Percentiles rank a stretch among this genome's conserved stretches.
Conservation (phyloP, 2,888 invertebrate species). For the Marronus borbonicus region DNA sequence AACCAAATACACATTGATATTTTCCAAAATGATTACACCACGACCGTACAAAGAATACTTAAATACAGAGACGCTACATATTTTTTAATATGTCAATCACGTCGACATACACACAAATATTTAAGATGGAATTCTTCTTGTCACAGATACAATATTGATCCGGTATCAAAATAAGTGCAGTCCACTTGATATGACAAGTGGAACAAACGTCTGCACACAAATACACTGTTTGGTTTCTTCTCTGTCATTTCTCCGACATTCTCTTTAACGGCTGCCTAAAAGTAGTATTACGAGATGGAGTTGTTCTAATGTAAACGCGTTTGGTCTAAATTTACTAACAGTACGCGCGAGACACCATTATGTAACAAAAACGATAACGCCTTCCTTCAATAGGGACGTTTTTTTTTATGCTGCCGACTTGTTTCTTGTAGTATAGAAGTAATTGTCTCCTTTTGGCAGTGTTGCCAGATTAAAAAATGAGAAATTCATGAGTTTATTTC, state of each 20-base stretch:
- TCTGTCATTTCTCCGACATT: slow-evolving; percentile 24
- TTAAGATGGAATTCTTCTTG: slow-evolving; percentile 36
- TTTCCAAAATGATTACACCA: slow-evolving; percentile 19
- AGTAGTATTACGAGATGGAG: slow-evolving; percentile 26
- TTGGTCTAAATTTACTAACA: slow-evolving; percentile 23
- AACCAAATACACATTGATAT: background rate
- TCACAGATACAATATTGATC: slow-evolving; percentile 46
- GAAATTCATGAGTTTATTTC: no score
- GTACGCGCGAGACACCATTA: slow-evolving; percentile 28
- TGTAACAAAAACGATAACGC: slow-evolving; percentile 25
- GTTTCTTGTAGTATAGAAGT: background rate
- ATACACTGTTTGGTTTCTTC: slow-evolving; percentile 11
- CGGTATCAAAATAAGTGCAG: slow-evolving; percentile 44
- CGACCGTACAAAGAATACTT: slow-evolving; percentile 16
- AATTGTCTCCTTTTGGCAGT: background rate
- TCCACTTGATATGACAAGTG: slow-evolving; percentile 43
- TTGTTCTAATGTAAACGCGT: slow-evolving; percentile 9
- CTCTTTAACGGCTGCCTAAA: slow-evolving; percentile 33
- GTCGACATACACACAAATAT: slow-evolving; percentile 42
- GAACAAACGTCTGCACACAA: slow-evolving; percentile 30
- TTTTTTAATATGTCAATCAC: slow-evolving; percentile 43
- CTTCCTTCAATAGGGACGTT: slow-evolving; percentile 11
- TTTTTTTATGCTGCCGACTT: background rate
- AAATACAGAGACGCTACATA: slow-evolving; percentile 9
- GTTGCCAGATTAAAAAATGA: no score